phyloP scores from a whole-genome alignment of 2,113 vertebrate genomes.

The Ornithorhynchus anatinus region DNA sequence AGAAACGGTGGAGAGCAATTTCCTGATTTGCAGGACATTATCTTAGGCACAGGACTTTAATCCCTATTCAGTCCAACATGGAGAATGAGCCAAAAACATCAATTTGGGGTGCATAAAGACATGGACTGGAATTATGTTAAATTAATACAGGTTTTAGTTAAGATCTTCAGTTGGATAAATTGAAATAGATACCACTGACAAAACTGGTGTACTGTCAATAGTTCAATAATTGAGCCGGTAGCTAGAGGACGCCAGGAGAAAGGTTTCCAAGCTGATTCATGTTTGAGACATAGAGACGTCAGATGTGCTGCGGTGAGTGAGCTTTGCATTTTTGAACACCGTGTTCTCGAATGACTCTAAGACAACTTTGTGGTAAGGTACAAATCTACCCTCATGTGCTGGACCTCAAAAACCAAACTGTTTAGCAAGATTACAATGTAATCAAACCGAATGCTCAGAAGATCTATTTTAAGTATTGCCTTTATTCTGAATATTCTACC shows the following conservation, averaged over 20 bases:
- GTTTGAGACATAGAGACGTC: background rate
- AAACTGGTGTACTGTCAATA: background rate
- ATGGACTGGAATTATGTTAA: too few relatives aligned
- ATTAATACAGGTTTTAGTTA: too few relatives aligned
- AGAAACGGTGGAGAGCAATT: too few relatives aligned
- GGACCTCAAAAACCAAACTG: conserved; percentile 13
- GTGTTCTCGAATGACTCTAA: background rate
- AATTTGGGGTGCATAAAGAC: too few relatives aligned
- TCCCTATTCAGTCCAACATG: too few relatives aligned
- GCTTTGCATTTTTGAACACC: background rate
- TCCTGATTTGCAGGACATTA: too few relatives aligned
- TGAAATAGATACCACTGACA: too few relatives aligned
- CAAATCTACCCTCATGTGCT: background rate
- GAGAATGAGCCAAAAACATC: too few relatives aligned
- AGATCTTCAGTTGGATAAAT: too few relatives aligned
- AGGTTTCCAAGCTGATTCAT: background rate
- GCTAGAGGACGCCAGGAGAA: background rate
- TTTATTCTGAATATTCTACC: conserved; percentile 9
- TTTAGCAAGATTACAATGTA: conserved; percentile 27
- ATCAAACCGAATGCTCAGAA: conserved; percentile 15
- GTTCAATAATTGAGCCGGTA: background rate
- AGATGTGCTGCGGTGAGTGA: background rate
- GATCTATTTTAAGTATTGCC: conserved; percentile 40
- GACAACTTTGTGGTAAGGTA: background rate
- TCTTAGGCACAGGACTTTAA: too few relatives aligned